Percentiles rank a stretch among this genome's conserved stretches.
Conservation (phyloP, 2,888 invertebrate species). For the Temnothorax ravouxi region DNA sequence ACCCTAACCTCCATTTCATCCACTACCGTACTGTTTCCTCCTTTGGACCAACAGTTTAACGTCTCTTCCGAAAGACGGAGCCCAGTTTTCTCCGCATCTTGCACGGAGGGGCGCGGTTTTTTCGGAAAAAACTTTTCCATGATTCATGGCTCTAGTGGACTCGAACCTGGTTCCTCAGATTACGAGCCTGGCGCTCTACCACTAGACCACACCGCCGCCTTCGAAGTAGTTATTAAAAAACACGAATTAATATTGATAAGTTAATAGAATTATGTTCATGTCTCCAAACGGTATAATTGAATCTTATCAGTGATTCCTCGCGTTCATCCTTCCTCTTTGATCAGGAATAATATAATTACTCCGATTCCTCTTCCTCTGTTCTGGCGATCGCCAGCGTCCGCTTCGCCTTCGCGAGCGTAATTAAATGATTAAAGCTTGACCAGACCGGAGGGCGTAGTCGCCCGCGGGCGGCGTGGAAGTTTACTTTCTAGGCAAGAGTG, state of each 20-base stretch:
- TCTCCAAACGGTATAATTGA: neutral
- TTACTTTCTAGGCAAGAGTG: constrained; percentile 77
- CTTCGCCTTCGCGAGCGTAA: constrained; percentile 64
- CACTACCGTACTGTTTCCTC: too few relatives aligned
- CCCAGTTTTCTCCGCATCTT: too few relatives aligned
- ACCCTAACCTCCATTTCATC: too few relatives aligned
- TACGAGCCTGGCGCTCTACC: too few relatives aligned
- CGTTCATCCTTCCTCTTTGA: neutral
- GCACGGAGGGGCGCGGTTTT: too few relatives aligned
- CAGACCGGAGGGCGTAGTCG: constrained; percentile 68
- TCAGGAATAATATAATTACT: neutral
- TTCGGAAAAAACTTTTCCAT: too few relatives aligned
- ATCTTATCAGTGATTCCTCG: neutral
- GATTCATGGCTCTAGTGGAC: too few relatives aligned
- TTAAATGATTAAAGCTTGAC: constrained; percentile 79
- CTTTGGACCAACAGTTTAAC: too few relatives aligned
- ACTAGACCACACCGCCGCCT: too few relatives aligned
- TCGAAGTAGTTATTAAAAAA: neutral
- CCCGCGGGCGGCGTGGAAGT: constrained; percentile 65
- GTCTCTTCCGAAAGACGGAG: too few relatives aligned
- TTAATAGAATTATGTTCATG: neutral
- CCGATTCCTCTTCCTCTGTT: neutral
- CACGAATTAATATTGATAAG: neutral
- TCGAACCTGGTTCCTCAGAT: too few relatives aligned
- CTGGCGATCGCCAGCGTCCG: neutral